Percentiles rank a stretch among this genome's conserved stretches.
Evolutionary conservation across 2,888 invertebrate genomes (phyloP).

Genomic region (Drosophila kuntzei): DNA sequence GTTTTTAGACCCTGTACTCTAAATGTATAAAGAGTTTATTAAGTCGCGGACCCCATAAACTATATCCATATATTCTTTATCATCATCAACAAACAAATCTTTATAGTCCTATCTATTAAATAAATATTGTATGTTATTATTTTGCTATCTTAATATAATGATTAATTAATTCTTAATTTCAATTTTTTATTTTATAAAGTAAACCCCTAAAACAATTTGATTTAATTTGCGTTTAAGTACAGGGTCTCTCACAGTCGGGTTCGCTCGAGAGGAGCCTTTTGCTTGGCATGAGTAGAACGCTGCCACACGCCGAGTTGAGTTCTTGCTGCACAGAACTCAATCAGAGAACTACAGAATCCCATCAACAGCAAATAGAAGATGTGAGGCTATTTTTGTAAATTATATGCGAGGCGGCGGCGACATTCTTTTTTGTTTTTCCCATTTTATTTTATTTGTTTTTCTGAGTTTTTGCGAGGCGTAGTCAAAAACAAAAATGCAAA

Average conservation of each 20-base stretch:
- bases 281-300: constrained; percentile 34
- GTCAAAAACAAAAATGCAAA: constrained; percentile 63
- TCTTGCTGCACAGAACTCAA: constrained; percentile 33
- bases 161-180: no score
- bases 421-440: constrained; percentile 56
- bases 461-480: constrained; percentile 53
- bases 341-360: constrained; percentile 9
- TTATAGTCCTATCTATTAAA: no score
- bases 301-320: constrained; percentile 68
- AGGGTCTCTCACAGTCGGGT: background rate
- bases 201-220: no score
- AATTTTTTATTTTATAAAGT: no score
- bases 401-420: constrained; percentile 54
- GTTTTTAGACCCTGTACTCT: constrained; percentile 1
- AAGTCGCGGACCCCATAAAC: no score
- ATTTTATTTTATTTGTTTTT: constrained; percentile 26
- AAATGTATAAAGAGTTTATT: background rate
- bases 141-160: no score
- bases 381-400: constrained; percentile 67
- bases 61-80: no score
- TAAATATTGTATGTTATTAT: no score
- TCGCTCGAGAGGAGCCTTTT: background rate
- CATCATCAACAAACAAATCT: no score
- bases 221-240: no score
- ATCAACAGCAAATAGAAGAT: constrained; percentile 25